Evolutionary conservation across 2,888 invertebrate genomes (phyloP), one percentile per base, ranked within the genome.

Genomic region (Sisyra nigra): DNA sequence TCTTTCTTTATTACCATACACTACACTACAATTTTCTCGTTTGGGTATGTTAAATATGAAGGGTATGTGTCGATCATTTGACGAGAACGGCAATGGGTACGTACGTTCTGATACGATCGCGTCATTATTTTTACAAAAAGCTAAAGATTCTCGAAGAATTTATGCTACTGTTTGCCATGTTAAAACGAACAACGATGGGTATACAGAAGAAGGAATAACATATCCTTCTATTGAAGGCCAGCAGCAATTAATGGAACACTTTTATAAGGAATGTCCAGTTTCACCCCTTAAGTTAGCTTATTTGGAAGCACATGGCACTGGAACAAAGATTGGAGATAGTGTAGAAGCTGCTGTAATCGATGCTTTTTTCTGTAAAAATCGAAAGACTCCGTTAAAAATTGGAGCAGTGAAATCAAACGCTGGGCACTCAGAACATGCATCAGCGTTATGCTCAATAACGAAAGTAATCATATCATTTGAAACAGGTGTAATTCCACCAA

Each of bases 371-470:
- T 83, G 82, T 55, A 67, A 71, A 1, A 74, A 74, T 10, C 68
- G 86, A 10, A 73, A 69, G 0, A 75, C 72, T 0, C 82, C 88
- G 0, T 69, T 91, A 1, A 63, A 72, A 43, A 81, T 92, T 46
- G 91, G 91, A 2, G 85, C 89, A 0, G 75, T 88, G 35, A 91
- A 92, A 57, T 86, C 88, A 1, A 92, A 91, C 60, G 68, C 89
- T 60, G 92, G 92, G 0, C 91, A 91, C 59, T 73, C 85, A 0
- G 91, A 91, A 55, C 81, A 88, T 2, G 75, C 78, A 2, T 80
- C 82, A 5, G 81, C 86, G 9, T 66, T 86, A 3, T 82, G 83
- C 49, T 79, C 84, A 0, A 57, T 88, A 48, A 74, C 80, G 1
- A 88, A 88, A 68, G 80, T 75, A 46, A 55, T 18, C 1, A 3